Conservation (phyloP, 2,888 invertebrate species). For the Tortrix viridana region DNA sequence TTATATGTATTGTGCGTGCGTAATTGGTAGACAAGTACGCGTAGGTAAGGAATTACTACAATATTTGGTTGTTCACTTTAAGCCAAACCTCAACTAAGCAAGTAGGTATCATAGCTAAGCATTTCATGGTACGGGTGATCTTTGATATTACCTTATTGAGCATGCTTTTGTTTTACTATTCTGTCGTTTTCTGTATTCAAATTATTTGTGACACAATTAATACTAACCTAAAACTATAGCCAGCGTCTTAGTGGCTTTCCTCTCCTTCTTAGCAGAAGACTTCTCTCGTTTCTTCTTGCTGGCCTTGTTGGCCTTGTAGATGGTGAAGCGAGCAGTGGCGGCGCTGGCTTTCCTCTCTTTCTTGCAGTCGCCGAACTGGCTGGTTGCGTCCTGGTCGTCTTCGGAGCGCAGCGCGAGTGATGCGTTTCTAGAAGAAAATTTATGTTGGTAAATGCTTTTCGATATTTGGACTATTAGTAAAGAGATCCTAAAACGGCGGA, state of each 20-base stretch:
- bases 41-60: too few relatives aligned
- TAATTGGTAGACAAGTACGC: too few relatives aligned
- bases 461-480: too few relatives aligned
- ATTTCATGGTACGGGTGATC: too few relatives aligned
- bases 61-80: too few relatives aligned
- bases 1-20: too few relatives aligned
- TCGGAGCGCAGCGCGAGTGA: constrained; percentile 79
- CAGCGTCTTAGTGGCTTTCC: constrained; percentile 99
- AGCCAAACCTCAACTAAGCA: too few relatives aligned
- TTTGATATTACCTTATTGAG: too few relatives aligned
- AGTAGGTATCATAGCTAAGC: too few relatives aligned
- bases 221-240: constrained; percentile 98
- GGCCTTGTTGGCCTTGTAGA: constrained; percentile 97
- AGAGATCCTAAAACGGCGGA: too few relatives aligned
- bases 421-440: constrained; percentile 79
- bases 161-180: too few relatives aligned
- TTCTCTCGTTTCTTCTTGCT: constrained; percentile 97
- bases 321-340: constrained; percentile 91
- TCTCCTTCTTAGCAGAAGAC: constrained; percentile 96
- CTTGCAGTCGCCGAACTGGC: constrained; percentile 82
- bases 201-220: background rate
- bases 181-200: too few relatives aligned
- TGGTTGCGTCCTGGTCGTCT: constrained; percentile 70
- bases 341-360: constrained; percentile 89
- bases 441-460: background rate